Evolutionary conservation across 2,888 invertebrate genomes (phyloP), one percentile per base, ranked within the genome.

Genomic region (Cosmorhoe ocellata): DNA sequence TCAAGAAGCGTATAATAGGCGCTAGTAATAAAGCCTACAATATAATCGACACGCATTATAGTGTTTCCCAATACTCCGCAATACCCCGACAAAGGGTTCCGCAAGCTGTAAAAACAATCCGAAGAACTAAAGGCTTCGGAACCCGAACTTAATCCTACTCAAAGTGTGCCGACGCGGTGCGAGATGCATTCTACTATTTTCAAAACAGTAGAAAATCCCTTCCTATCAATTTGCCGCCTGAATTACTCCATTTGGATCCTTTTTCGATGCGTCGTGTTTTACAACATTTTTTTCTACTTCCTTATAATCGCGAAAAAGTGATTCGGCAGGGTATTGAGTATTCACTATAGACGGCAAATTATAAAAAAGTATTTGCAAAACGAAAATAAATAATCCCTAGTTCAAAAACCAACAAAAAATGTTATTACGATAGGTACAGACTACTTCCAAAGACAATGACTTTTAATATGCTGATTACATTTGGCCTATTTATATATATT

Each of bases 71-170:
- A 71, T 67, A 66, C 55, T 52, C 51, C 65, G 72, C 73, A 69
- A 76, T 76, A 74, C 79, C 70, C 81, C 85, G 86, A 89, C 89
- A 90, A 90, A 88, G 85, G 84, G 82, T 80, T 82, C 64, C 31
- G 71, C 78, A 85, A 84, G 87, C 86, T 90, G 89, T 88, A 89
- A 88, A 88, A 90, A 89, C 88, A 89, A 85, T 83, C 81, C 74
- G 56, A 64, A 76, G 64, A 72, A 80, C 72, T 67, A 57, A 67
- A 61, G 61, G 63, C 67, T 42, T 42, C 66, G 69, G 69, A 69
- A 71, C 62, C 76, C 72, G 71, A 79, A 79, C 70, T 67, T 85
- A 89, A 89, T 87, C 89, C 87, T 73, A 69, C 78, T 76, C 81
- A 86, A 85, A 84, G 83, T 71, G 67, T 61, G 72, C 85, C 86